Percentiles rank a stretch among this genome's conserved stretches.
Conservation (phyloP, 2,888 invertebrate genomes). For the Catocala fraxini region DNA sequence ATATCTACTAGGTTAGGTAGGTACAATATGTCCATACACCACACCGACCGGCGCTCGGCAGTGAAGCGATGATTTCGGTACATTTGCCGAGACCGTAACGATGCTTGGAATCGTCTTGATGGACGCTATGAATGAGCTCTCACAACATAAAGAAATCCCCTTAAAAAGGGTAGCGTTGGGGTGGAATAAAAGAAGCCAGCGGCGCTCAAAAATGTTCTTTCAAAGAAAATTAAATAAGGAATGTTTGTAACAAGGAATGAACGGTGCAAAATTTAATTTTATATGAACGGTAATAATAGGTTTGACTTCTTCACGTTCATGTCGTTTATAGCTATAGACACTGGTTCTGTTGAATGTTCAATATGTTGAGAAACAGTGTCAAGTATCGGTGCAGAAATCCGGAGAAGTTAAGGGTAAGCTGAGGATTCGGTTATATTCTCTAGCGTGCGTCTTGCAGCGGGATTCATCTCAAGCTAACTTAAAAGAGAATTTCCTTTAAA, state of each 20-base stretch:
- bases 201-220: conserved; percentile 55
- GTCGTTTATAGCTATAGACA: neutral
- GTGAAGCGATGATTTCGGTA: conserved; percentile 87
- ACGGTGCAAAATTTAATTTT: conserved; percentile 46
- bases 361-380: conserved; percentile 46
- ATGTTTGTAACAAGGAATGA: conserved; percentile 41
- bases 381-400: conserved; percentile 17
- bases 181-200: conserved; percentile 68
- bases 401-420: conserved; percentile 26
- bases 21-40: conserved; percentile 81
- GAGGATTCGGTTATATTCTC: conserved; percentile 18
- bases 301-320: conserved; percentile 22
- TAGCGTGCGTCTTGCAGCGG: conserved; percentile 12
- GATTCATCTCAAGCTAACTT: neutral
- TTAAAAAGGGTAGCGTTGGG: conserved; percentile 86
- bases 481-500: too few species aligned
- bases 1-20: conserved; percentile 67
- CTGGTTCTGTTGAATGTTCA: conserved; percentile 6
- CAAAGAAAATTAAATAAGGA: conserved; percentile 60
- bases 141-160: conserved; percentile 88
- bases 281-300: conserved; percentile 40
- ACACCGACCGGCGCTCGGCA: conserved; percentile 70
- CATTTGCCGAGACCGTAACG: conserved; percentile 90
- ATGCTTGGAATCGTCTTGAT: conserved; percentile 89
- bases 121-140: conserved; percentile 89